Evolutionary conservation across 2,113 vertebrate species (phyloP), one percentile per base, ranked within the genome.

Genomic region (Pelecanoides urinatrix): DNA sequence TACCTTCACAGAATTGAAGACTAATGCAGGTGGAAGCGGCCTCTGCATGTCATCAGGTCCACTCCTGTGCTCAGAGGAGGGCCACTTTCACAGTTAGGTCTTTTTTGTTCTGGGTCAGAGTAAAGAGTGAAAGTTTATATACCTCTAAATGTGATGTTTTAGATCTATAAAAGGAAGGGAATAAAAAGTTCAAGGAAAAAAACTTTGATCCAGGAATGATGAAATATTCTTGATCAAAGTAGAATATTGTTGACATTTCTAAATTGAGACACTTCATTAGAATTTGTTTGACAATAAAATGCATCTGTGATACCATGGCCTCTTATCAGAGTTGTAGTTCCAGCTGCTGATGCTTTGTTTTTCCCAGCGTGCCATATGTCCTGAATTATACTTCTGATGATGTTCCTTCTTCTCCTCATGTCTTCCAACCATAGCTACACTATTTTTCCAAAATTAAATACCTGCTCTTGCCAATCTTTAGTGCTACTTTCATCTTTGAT

Each of bases 181-280:
- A 68, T 56, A 62, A 88, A 91, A 92, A 76, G 66, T 78, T 94
- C 71, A 78, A 78, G 81, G 22, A 79, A 82, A 92, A 77, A 65
- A 0, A 0, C 76, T 92, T 90, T 87, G 87, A 85, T 94, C 49
- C 1, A 6, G 45, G 62, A 95, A 79, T 95, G 87, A 82, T 58
- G 77, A 95, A 90, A 94, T 97, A 82, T 61, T 91, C 77, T 58
- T 92, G 74, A 85, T 95, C 90, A 86, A 94, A 96, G 96, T 73
- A 49, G 71, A 93, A 76, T 94, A 52, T 40, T 75, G 70, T 94
- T 88, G 81, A 90, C 44, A n/a, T 96, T 88, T 66, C 65, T 85
- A 65, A 95, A 90, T 68, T 22, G 71, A 85, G 67, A 75, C 96
- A 96, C 96, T 95, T 95, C 77, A 94, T 97, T 96, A 96, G 58